Base-by-base conservation (phyloP, 2,888 invertebrate species). In the Diaperis boleti region DNA sequence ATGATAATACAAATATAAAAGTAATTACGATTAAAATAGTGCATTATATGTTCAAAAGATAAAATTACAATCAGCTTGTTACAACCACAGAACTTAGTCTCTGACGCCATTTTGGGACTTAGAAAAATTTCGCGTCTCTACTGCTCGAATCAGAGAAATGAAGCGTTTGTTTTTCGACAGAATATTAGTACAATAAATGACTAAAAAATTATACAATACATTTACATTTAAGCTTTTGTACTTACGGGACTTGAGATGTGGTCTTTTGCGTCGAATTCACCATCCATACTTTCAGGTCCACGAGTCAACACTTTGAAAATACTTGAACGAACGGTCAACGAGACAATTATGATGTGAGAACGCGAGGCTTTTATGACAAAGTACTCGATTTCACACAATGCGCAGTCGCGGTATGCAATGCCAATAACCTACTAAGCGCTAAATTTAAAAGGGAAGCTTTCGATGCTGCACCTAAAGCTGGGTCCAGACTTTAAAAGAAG, bases 21-120 rank as follows among this genome's bases (percentile, higher is more conserved):
- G n/a, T n/a, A n/a, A n/a, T n/a, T n/a, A n/a, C n/a, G n/a, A n/a
- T n/a, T n/a, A n/a, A n/a, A n/a, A n/a, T n/a, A n/a, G n/a, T n/a
- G n/a, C n/a, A n/a, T n/a, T n/a, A n/a, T n/a, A n/a, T n/a, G n/a
- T n/a, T n/a, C n/a, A n/a, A n/a, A n/a, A n/a, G n/a, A n/a, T n/a
- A 7, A 35, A 35, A 35, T 4, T 35, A 5, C n/a, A 26, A 6
- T 6, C 33, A n/a, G 33, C n/a, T 3, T 3, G 33, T 13, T 33
- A n/a, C 8, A 29, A 42, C 47, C 61, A 81, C 82, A 85, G 87
- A 86, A 88, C 87, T 89, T 87, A 86, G 85, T 85, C 85, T 85
- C 86, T 88, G 91, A 89, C 92, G 92, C 92, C 92, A 92, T 92
- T 89, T 91, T 91, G 89, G 90, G 90, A 91, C 91, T 91, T 91